Base-by-base conservation (phyloP, 2,888 invertebrate genomes). In the Scaptomyza caliginosa region DNA sequence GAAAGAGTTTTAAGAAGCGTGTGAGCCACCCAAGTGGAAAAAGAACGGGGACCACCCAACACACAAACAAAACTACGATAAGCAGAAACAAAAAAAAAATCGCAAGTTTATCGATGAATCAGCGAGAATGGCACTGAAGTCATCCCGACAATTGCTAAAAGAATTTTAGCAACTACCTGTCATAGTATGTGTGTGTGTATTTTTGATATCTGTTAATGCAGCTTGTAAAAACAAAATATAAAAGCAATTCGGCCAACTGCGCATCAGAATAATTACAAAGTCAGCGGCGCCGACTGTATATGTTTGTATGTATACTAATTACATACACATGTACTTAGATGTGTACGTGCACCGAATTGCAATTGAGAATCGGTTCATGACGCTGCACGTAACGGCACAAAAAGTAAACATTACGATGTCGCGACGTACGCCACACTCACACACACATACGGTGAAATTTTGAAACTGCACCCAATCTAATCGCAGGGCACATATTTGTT, bases 251-350 rank as follows among this genome's bases (percentile, higher is more conserved):
- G 64, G 51, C 34, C 34, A 77, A 81, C 85, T 85, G 79, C 85
- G 81, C 81, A 81, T 72, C 69, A 69, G 57, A 77, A 69, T 62
- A 84, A 82, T 64, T 69, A 63, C 65, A 78, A 75, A 76, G 64
- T 67, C 66, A 77, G 55, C 66, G 54, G 54, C 59, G 62, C 39
- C 56, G 46, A 74, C 54, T 77, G 77, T 59, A 7, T 42, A 24
- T 8, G 24, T 7, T 28, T 26, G 23, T 30, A 23, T 17, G 6
- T 55, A 13, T 13, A 4, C 5, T 40, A 52, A 59, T 49, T 19
- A 49, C 11, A 23, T 17, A 46, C 21, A 62, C 11, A 24, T 26
- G 62, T 45, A 48, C 38, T 55, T 10, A 46, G 23, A 24, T 57
- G 71, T 58, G 36, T 73, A 72, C 73, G 73, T 68, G 71, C 70